Evolutionary conservation across 1,140 invertebrate species (phyloP).

Genomic region (Dinoponera quadriceps): DNA sequence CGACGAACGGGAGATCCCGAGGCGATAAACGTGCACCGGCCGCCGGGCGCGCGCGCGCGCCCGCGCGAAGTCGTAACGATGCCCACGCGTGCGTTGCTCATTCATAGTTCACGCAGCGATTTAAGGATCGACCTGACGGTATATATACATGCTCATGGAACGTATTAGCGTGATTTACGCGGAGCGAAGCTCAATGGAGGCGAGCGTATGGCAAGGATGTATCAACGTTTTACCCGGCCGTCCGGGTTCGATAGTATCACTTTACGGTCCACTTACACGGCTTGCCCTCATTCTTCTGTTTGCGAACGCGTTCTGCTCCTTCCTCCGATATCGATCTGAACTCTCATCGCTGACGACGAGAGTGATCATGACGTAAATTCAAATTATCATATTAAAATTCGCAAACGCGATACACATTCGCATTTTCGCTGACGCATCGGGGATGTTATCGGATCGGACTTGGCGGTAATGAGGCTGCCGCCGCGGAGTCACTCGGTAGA

Average conservation of each 20-base stretch:
- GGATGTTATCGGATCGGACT: neutral
- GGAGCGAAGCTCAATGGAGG: no score
- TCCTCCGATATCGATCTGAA: neutral
- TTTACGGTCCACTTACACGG: neutral
- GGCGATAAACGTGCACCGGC: no score
- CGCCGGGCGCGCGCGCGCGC: no score
- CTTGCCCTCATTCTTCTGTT: neutral
- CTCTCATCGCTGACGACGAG: neutral
- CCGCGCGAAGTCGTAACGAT: neutral
- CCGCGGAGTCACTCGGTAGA: neutral
- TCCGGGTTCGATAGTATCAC: no score
- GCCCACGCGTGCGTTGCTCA: neutral
- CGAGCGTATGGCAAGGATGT: neutral
- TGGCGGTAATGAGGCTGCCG: constrained; percentile 21
- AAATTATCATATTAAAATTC: neutral
- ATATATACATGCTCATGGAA: neutral
- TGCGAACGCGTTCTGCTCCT: neutral
- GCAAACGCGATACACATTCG: neutral
- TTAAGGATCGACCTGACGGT: neutral
- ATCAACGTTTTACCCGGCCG: neutral
- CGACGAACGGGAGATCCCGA: no score
- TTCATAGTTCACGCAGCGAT: neutral
- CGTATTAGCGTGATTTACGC: neutral
- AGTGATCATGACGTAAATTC: neutral
- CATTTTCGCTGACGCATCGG: neutral